Base-by-base conservation (phyloP, 2,888 invertebrate genomes). In the Pyrrhosoma nymphula region DNA sequence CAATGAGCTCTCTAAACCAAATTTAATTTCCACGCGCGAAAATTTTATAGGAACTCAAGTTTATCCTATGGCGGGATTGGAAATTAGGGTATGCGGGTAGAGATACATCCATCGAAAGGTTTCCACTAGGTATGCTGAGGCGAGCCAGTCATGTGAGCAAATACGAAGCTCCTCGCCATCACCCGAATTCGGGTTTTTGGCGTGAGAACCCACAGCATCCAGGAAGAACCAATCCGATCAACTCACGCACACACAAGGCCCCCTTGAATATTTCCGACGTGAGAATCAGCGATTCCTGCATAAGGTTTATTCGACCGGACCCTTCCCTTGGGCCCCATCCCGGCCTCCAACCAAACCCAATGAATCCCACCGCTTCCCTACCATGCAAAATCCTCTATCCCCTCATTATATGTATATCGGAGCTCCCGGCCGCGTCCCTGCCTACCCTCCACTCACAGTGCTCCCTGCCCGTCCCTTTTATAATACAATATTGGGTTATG, bases 401-500 rank as follows among this genome's bases (percentile, higher is more conserved):
- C 82, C 82, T 82, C 82, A 82, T 82, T 82, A 82, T 82, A 69
- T 47, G 47, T 69, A 82, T 82, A 35, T 82, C 82, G 18, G 82
- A 69, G n/a, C 26, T 69, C 69, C 69, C 30, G 82, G 18, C 82
- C 82, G 82, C 69, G 26, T 12, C 82, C 18, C 16, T 16, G 30
- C 30, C n/a, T 26, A 16, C n/a, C 16, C 75, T 75, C 75, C 75
- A 75, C n/a, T 30, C 69, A 20, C 30, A 30, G 75, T 16, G 75
- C n/a, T 82, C 82, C 35, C 18, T 82, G 30, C 26, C n/a, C 82
- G 16, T 35, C 35, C 82, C 30, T 82, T 82, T 82, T 82, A 82
- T 82, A 82, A 82, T 82, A 82, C 82, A 35, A 82, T 82, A 82
- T 82, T 82, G 82, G 82, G 82, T 82, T 82, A 82, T 82, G 82